Base-by-base conservation (phyloP, 2,888 invertebrate species). In the Helicoverpa assulta region DNA sequence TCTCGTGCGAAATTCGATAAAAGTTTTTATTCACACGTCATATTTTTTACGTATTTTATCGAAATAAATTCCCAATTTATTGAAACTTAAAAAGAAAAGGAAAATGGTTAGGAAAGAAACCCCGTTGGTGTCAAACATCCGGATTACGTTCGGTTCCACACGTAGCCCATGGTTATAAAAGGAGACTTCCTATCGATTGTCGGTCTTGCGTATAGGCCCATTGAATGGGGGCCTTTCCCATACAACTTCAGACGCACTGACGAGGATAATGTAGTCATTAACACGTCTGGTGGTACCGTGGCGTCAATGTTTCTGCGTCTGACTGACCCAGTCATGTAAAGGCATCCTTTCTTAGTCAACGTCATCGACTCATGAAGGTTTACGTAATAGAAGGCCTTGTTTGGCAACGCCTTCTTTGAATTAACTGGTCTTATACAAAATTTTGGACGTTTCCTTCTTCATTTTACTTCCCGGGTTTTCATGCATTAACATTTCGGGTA, bases 161-260 rank as follows among this genome's bases (percentile, higher is more conserved):
- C 52, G 50, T 52, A 56, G 19, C 29, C 43, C 57, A 50, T 5
- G 26, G 37, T 21, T 4, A 21, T 65, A 60, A 70, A 51, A 16
- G 70, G 43, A 59, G 4, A 19, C 18, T 21, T 21, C 0, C 47
- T 71, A 54, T 21, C 18, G 19, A 21, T 51, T 18, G 14, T 8
- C 43, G 14, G 16, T 47, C 26, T 26, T 26, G 26, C 26, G 26
- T 26, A 5, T 18, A 53, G 37, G 43, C 16, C 53, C 4, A 37
- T 4, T 55, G 12, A 56, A 26, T 8, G 47, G 18, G 61, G 76
- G 76, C 18, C 55, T 79, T 76, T 65, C 80, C 76, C 53, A 65
- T 2, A 10, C 16, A 5, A 14, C 43, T 26, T 16, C 5, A 47
- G 2, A 21, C 57, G 40, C 21, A 67, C 47, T 52, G 0, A 14